A percentile compares a stretch with the other conserved stretches of the same genome.
phyloP scores from a whole-genome alignment of 2,797 vertebrate genomes.

The Manis javanica region DNA sequence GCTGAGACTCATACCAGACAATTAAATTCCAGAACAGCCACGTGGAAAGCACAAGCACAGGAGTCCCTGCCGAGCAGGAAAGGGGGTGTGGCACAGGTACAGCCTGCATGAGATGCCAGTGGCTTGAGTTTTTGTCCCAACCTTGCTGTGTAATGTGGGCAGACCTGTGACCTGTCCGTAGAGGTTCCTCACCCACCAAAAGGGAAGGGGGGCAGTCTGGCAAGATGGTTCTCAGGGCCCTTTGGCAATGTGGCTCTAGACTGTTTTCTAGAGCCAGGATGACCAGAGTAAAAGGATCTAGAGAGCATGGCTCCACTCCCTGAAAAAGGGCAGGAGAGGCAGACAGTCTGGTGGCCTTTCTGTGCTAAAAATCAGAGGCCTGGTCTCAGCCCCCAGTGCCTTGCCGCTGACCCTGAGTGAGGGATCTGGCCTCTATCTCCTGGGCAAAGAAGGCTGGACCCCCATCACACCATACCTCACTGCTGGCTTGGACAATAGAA shows the following conservation, averaged over 20 bases:
- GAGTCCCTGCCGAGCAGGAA: not conserved
- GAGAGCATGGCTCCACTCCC: not conserved
- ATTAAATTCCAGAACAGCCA: not conserved
- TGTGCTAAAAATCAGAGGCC: not conserved
- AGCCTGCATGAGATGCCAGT: not conserved
- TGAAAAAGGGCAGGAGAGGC: not conserved
- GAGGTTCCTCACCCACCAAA: not conserved
- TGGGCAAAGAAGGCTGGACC: not conserved
- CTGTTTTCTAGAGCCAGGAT: not conserved
- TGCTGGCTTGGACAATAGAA: not conserved
- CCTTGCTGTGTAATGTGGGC: not conserved
- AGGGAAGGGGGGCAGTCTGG: not conserved
- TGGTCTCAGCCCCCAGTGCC: not conserved
- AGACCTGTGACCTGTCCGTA: not conserved
- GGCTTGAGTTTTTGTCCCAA: not conserved
- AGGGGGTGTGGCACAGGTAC: accelerated
- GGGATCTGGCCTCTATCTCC: not conserved
- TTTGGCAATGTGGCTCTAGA: not conserved
- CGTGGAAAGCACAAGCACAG: not conserved
- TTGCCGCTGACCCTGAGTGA: not conserved
- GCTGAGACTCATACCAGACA: not conserved
- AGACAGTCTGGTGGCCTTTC: not conserved
- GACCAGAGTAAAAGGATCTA: not conserved
- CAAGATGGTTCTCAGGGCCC: not conserved
- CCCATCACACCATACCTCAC: not conserved